These are phyloP conservation scores for Rhinopomastus cyanomelas DNA, from an alignment of 2,113 vertebrate species.

Conservation along the genomic window DNA sequence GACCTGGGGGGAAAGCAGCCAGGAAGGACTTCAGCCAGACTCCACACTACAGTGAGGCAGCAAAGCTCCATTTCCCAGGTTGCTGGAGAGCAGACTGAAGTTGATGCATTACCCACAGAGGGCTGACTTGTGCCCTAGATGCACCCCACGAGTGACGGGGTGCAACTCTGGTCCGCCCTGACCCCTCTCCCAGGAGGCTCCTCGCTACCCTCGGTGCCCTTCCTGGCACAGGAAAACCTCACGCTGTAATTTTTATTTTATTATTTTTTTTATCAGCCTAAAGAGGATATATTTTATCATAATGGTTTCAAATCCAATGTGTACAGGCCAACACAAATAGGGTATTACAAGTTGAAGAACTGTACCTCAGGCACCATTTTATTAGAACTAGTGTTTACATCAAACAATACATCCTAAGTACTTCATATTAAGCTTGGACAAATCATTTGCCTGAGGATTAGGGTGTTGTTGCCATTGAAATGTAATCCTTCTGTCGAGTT, in stretches of 20 bases:
- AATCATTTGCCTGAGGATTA: slow-evolving; percentile 99
- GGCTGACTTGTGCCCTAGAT: neutral
- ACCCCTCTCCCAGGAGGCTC: neutral
- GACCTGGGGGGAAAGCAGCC: neutral
- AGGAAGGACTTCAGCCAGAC: neutral
- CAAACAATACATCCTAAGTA: slow-evolving; percentile 96
- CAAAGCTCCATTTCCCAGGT: neutral
- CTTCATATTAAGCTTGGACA: slow-evolving; percentile 98
- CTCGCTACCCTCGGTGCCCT: neutral
- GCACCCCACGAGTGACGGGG: neutral
- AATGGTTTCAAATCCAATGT: slow-evolving; percentile 82
- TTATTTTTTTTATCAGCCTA: slow-evolving; percentile 77
- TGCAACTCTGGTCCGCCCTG: neutral
- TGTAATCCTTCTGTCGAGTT: slow-evolving; percentile 91
- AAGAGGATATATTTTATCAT: slow-evolving; percentile 90
- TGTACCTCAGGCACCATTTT: slow-evolving; percentile 93
- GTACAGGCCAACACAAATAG: slow-evolving; percentile 88
- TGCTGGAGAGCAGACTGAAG: neutral
- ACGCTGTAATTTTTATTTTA: neutral
- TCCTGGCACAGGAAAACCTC: neutral
- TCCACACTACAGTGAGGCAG: neutral
- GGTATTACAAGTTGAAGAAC: slow-evolving; percentile 93
- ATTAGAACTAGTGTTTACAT: slow-evolving; percentile 98
- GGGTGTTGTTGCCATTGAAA: slow-evolving; percentile 93
- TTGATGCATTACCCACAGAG: rapidly evolving